Base-by-base conservation (phyloP, 2,113 vertebrate species). In the Dunckerocampus dactyliophorus region DNA sequence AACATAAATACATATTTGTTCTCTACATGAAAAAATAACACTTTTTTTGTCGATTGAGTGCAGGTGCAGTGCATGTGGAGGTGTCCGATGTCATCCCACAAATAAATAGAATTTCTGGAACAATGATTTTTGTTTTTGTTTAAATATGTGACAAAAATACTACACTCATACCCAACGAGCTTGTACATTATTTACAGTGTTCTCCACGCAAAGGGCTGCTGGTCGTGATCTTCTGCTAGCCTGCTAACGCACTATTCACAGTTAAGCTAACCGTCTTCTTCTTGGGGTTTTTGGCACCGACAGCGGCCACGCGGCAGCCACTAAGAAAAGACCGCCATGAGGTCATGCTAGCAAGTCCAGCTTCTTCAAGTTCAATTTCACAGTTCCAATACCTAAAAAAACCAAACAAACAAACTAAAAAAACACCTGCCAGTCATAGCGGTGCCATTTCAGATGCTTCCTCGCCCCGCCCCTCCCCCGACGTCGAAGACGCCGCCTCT, bases 111-210 rank as follows among this genome's bases (percentile, higher is more conserved):
- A 51, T 72, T 70, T 77, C 51, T 65, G 84, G 83, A 83, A 73
- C 71, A 81, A 75, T 71, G 20, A 59, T 82, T 82, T 17, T 22
- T 60, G 15, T 31, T n/a, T 31, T 47, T 34, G 22, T 48, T 31
- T 43, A 37, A 81, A 75, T 86, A 84, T 85, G 82, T 87, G 85
- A 88, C 81, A 88, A 86, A 89, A 87, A 88, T 84, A 88, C 85
- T 82, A 88, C 89, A 88, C 75, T 77, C 65, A 85, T 86, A 88
- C 88, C 78, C 62, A 80, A 88, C 83, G 80, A 86, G 71, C 87
- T 84, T 89, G 64, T 88, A 88, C 84, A 87, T 80, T 88, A 88
- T 92, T 81, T 90, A 88, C 86, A 90, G 80, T 68, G 74, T 72
- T 81, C 83, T 34, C 31, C 85, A 82, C 80, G 47, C 67, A 58